Conservation (phyloP, 2,888 invertebrate genomes). For the Ommatoiulus sabulosus region DNA sequence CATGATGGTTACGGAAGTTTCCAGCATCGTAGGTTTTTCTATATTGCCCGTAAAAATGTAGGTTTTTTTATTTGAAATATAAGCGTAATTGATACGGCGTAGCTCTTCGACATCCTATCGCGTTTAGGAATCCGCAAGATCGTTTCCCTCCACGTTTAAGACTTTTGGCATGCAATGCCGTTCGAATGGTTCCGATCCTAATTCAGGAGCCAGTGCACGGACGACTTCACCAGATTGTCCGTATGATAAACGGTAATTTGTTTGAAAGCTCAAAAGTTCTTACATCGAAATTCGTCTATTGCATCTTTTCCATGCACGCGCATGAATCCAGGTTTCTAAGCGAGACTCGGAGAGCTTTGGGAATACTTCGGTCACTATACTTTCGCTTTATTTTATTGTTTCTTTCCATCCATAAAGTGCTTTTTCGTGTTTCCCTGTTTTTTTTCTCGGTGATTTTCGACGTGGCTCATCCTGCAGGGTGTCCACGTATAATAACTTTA, state of each 20-base stretch:
- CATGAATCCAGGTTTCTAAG: neutral
- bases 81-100: too few species aligned
- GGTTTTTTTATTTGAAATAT: too few species aligned
- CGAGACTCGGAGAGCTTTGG: constrained; percentile 7
- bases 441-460: constrained; percentile 26
- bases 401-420: constrained; percentile 34
- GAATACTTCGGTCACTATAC: constrained; percentile 21
- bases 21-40: too few species aligned
- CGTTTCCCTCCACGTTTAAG: too few species aligned
- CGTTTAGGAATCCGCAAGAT: too few species aligned
- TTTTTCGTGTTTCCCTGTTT: constrained; percentile 26
- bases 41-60: too few species aligned
- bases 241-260: neutral
- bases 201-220: too few species aligned
- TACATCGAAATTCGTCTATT: neutral
- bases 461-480: constrained; percentile 13
- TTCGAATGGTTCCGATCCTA: too few species aligned
- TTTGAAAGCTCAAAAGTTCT: constrained; percentile 27
- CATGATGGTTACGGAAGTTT: too few species aligned
- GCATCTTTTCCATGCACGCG: neutral
- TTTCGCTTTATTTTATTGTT: constrained; percentile 34
- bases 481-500: constrained; percentile 18
- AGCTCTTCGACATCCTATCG: too few species aligned
- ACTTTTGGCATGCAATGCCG: too few species aligned
- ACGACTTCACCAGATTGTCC: neutral